These are phyloP conservation scores for Agrenia bidenticulata DNA, from an alignment of 2,888 invertebrate species.

Conservation along the genomic window DNA sequence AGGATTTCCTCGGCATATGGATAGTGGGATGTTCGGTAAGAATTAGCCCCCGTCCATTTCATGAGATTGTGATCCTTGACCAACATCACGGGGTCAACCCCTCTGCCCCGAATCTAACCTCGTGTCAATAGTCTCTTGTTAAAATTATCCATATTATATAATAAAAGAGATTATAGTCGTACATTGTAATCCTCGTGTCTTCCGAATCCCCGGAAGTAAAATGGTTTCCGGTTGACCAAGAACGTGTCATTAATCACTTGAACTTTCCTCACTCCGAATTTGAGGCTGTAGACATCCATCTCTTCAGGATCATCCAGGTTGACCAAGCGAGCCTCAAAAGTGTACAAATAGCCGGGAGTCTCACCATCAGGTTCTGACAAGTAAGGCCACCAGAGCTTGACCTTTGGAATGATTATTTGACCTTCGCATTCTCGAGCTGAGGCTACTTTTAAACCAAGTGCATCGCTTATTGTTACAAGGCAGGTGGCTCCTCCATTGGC, in stretches of 20 bases:
- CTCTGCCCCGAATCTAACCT: slow-evolving; percentile 82
- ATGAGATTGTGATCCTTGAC: slow-evolving; percentile 90
- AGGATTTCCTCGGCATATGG: slow-evolving; percentile 97
- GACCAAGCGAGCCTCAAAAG: slow-evolving; percentile 66
- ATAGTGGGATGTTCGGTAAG: slow-evolving; percentile 94
- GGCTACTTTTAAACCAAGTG: slow-evolving; percentile 28
- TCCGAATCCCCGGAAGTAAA: slow-evolving; percentile 48
- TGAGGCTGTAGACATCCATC: slow-evolving; percentile 41
- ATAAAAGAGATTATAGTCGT: not conserved
- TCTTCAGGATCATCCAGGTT: not conserved
- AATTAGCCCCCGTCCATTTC: slow-evolving; percentile 93
- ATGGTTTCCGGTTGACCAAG: slow-evolving; percentile 35
- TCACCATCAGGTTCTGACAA: slow-evolving; percentile 29
- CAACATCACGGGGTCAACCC: slow-evolving; percentile 81
- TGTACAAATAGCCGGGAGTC: slow-evolving; percentile 73
- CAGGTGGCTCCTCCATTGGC: slow-evolving; percentile 25
- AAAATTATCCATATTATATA: too few relatives aligned
- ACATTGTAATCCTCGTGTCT: slow-evolving; percentile 46
- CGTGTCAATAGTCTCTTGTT: not conserved
- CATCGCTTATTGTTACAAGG: slow-evolving; percentile 36
- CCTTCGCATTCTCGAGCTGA: slow-evolving; percentile 57
- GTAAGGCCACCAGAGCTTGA: slow-evolving; percentile 85
- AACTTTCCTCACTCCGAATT: slow-evolving; percentile 41
- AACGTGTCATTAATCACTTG: slow-evolving; percentile 33
- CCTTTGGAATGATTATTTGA: slow-evolving; percentile 67